Evolutionary conservation across 53 echinoderm and acorn worm genomes (phyloP), one percentile per base, ranked within the genome.

Genomic region (Antedon mediterranea): DNA sequence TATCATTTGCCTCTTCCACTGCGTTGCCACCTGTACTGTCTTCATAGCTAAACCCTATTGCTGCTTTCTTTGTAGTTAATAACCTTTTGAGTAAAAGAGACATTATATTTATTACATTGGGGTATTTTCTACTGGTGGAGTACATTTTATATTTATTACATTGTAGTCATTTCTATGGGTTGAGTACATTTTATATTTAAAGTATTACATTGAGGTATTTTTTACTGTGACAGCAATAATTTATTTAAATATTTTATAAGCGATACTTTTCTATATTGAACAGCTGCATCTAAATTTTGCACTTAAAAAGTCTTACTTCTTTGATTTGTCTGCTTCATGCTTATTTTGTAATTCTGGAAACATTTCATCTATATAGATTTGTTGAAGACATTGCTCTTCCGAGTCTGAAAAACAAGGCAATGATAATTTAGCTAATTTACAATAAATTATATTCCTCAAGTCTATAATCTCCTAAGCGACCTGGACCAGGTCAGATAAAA

Each of bases 301-400:
- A 15, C 23, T 30, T 29, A 31, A 14, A 76, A 80, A 32, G 20
- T 76, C 27, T 15, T 0, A 79, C 95, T 94, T 72, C 97, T 90
- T 98, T 81, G 85, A 89, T 74, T 98, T 92, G 28, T 88, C 88
- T 33, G 89, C 89, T 34, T 84, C 86, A 20, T 70, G 72, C 77
- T 84, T 79, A 37, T 86, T 92, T 34, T 86, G 86, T 28, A 88
- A 34, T 44, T 90, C 89, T 33, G 94, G 94, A 79, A 91, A 98
- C 78, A 92, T 88, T 74, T 98, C 98, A 78, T 98, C 98, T 9
- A 86, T 75, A 32, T 90, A 71, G 43, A 98, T 92, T 72, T 98
- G 98, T 29, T 98, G 87, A 23, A 98, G 80, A 78, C 89, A 91
- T 79, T 98, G 98, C 32, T 98, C 98, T 84, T 98, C 98, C 73